Evolutionary conservation across 2,797 vertebrate species (phyloP), one percentile per base, ranked within the genome.

Genomic region (Euphonia xanthogaster): DNA sequence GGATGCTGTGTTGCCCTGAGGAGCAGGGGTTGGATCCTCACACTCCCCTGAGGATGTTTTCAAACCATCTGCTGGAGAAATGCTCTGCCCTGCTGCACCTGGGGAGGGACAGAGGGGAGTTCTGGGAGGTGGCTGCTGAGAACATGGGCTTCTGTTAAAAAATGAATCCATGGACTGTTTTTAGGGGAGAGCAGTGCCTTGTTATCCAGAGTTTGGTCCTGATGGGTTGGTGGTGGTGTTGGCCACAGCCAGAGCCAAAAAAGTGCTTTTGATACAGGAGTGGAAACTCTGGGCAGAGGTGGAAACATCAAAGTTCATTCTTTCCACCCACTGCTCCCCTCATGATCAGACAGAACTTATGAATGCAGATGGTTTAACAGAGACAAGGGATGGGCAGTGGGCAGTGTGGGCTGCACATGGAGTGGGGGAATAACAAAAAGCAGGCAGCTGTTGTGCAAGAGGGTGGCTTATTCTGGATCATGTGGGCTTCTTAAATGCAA

Each of bases 191-290:
- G 16, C 61, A n/a, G 85, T 3, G 5, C 42, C 31, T 67, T 72
- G 65, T 77, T 92, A 65, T 7, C 44, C 50, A 71, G 76, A 53
- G 4, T 7, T 55, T 42, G 88, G 88, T 96, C 92, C 91, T 78
- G 31, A 17, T 23, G 39, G 53, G 73, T 72, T 86, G 62, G 4
- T 48, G 62, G 30, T 70, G 90, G 40, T 87, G 70, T 62, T 92
- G 85, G 91, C 84, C 33, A 7, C 78, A 53, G 77, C 68, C 92
- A 86, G 39, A 74, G 94, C 93, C 94, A 86, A 89, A 96, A 97
- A 93, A 74, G 60, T 30, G 35, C 60, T 80, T 96, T 54, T 88
- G 88, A 72, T 88, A 81, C 4, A 86, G 87, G 88, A 93, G 77
- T 71, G 67, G 96, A 93, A 96, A 90, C 82, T 92, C 62, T 83